Evolutionary conservation across 2,888 invertebrate genomes (phyloP), one percentile per base, ranked within the genome.

Genomic region (Melanotus villosus): DNA sequence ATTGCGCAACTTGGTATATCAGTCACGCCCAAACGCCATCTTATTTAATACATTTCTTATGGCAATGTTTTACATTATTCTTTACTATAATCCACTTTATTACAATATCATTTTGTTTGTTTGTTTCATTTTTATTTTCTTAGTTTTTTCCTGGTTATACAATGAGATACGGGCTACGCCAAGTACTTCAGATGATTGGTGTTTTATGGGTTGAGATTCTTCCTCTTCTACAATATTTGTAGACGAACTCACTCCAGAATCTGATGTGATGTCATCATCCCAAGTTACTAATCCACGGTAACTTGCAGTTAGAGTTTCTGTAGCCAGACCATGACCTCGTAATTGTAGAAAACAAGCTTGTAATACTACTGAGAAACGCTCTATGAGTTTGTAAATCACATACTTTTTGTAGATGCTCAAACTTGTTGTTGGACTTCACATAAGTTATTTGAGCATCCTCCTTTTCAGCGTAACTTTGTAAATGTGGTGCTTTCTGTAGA

Each of bases 251-350:
- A 80, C 30, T 6, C 77, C 78, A 4, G 76, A 75, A 67, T 78
- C 79, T 3, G 26, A 26, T 2, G 7, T 12, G 7, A 9, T 12
- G 12, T 62, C 57, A 73, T 90, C 90, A 0, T 87, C 87, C 90
- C 90, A 92, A 9, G 88, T 87, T n/a, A 92, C 89, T 0, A 91
- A 78, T 5, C 89, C 87, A 23, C 89, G 81, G 73, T 91, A 91
- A 70, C 90, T 88, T 0, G 84, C 80, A 0, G 86, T 87, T 75
- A 91, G 81, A 0, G 86, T 84, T 0, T 89, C 87, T 0, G 91
- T 89, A 1, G 87, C 85, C 57, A 87, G 87, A 19, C 89, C 89
- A 65, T 89, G 88, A 0, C 89, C 90, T 78, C 87, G 86, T 3
- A 91, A 83, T 0, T 88, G 87, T 10, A 88, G 80, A 76, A 89